Conservation (phyloP, 2,113 vertebrate genomes). For the Pungitius pungitius region DNA sequence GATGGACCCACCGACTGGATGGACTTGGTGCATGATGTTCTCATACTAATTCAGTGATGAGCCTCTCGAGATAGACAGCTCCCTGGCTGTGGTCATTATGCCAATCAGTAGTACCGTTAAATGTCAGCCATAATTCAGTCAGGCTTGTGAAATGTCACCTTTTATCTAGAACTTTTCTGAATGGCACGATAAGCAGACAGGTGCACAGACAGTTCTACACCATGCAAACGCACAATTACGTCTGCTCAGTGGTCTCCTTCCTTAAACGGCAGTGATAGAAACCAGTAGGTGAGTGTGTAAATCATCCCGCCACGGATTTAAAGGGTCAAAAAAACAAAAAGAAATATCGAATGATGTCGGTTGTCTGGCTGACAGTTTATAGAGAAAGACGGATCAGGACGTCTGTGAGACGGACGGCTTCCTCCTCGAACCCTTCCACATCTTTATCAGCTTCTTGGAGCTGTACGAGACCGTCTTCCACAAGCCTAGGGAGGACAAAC, state of each 20-base stretch:
- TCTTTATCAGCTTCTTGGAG: conserved; percentile 90
- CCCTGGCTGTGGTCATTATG: conserved; percentile 12
- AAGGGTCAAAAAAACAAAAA: background rate
- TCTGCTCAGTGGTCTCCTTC: conserved; percentile 1
- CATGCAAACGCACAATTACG: conserved; percentile 9
- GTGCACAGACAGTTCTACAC: conserved; percentile 10
- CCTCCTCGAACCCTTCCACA: conserved; percentile 90
- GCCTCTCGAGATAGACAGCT: background rate
- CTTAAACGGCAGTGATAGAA: conserved; percentile 6
- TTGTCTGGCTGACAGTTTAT: conserved; percentile 5
- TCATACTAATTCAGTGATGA: background rate
- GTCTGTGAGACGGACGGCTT: conserved; percentile 73
- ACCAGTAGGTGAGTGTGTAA: conserved; percentile 5
- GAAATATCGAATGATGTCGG: background rate
- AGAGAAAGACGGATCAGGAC: conserved; percentile 42
- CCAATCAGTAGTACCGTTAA: conserved; percentile 4
- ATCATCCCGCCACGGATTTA: conserved; percentile 16
- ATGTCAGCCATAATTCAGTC: conserved; percentile 46
- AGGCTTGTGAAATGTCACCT: conserved; percentile 44
- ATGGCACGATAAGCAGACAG: conserved; percentile 29
- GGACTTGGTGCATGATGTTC: background rate
- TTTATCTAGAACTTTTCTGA: conserved; percentile 17
- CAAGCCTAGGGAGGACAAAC: conserved; percentile 77
- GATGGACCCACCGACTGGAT: no score
- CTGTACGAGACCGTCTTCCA: conserved; percentile 90